phyloP scores from a whole-genome alignment of 2,888 invertebrate genomes.

The Dusona sp. region DNA sequence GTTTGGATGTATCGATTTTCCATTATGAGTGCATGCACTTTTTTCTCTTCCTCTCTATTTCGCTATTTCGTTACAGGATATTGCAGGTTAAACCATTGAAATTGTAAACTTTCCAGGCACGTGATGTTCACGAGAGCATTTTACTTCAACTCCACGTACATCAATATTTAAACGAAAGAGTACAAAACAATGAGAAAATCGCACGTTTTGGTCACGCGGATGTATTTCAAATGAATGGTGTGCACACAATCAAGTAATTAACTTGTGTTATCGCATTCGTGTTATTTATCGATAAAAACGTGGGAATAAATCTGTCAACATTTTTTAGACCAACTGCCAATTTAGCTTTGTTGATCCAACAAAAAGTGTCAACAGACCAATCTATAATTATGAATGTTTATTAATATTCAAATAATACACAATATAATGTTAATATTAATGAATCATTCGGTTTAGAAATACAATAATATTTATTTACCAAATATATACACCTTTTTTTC shows the following conservation, averaged over 20 bases:
- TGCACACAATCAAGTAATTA: conserved; percentile 42
- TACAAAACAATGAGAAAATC: conserved; percentile 18
- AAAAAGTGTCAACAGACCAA: too few species aligned
- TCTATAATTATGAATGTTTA: too few species aligned
- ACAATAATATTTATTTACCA: background rate
- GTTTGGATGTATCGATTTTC: conserved; percentile 61
- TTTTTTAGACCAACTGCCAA: background rate
- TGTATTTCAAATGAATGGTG: conserved; percentile 16
- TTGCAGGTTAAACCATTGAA: conserved; percentile 25
- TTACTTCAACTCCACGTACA: background rate
- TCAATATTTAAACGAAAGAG: conserved; percentile 12
- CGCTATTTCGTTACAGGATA: conserved; percentile 1
- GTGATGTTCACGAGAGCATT: background rate
- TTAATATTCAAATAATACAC: too few species aligned
- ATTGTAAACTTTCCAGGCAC: conserved; percentile 31
- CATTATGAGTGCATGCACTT: conserved; percentile 52
- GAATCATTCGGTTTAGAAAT: background rate
- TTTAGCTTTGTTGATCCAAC: background rate
- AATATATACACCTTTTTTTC: background rate
- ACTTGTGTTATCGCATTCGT: conserved; percentile 26
- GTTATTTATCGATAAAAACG: background rate
- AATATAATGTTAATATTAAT: background rate
- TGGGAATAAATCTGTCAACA: conserved; percentile 8
- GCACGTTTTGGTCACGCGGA: background rate
- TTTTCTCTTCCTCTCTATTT: conserved; percentile 11